Conservation (phyloP, 37 sponge, comb jelly and placozoan species). For the Beroe ovata region DNA sequence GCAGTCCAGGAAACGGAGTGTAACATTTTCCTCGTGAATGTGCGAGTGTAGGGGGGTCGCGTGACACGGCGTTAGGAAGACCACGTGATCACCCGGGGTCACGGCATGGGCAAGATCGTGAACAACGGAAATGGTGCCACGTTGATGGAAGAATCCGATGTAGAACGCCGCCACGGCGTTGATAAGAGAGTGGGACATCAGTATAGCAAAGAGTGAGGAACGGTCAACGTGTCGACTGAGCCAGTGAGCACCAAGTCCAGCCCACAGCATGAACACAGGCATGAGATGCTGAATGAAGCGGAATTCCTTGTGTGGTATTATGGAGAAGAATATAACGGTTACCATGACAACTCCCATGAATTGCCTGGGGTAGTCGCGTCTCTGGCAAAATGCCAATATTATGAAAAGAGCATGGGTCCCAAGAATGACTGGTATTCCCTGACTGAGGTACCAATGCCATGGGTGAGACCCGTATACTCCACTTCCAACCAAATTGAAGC, state of each 20-base stretch:
- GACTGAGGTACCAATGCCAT: constrained; percentile 42
- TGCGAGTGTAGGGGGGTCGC: constrained; percentile 49
- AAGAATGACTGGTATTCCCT: constrained; percentile 9
- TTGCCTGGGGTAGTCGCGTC: constrained; percentile 34
- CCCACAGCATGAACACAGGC: constrained; percentile 31
- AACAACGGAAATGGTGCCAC: constrained; percentile 28
- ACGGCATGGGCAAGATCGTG: neutral
- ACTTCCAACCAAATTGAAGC: constrained; percentile 16
- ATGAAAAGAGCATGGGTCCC: constrained; percentile 10
- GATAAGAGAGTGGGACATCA: constrained; percentile 13
- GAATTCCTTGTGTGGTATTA: constrained; percentile 28
- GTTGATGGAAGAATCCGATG: constrained; percentile 40
- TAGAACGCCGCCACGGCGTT: neutral
- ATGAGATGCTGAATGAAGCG: constrained; percentile 18
- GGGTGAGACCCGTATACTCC: constrained; percentile 28
- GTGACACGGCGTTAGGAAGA: constrained; percentile 29
- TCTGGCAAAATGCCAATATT: neutral
- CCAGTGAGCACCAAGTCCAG: constrained; percentile 22
- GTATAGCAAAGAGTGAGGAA: neutral
- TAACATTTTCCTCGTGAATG: constrained; percentile 6
- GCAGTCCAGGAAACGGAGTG: constrained; percentile 33
- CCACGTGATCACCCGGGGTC: neutral
- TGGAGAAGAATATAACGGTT: constrained; percentile 13
- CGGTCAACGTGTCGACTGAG: neutral
- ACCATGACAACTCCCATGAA: constrained; percentile 1